Conservation (phyloP, 92 coral and sea anemone species). For the Porites evermanni region DNA sequence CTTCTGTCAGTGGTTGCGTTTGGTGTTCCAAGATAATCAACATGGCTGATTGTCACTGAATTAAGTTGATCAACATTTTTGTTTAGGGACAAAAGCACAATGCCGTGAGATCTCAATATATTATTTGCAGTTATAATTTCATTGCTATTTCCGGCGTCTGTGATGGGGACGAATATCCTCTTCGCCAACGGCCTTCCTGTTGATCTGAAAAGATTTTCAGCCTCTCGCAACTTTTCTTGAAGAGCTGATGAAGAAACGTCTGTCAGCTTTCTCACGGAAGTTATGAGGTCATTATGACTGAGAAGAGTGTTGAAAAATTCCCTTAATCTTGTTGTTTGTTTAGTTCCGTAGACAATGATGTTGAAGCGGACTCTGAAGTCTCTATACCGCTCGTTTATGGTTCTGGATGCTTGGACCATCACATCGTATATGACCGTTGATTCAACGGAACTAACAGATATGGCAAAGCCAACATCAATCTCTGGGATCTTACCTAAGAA, state of each 20-base stretch:
- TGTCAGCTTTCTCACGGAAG: slow-evolving; percentile 34
- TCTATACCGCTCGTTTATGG: slow-evolving; percentile 67
- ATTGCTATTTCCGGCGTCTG: slow-evolving; percentile 56
- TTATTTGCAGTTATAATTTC: slow-evolving; percentile 10
- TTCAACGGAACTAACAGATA: slow-evolving; percentile 61
- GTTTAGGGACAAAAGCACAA: slow-evolving; percentile 21
- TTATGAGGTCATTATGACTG: slow-evolving; percentile 32
- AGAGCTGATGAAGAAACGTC: slow-evolving; percentile 45
- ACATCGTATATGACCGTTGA: slow-evolving; percentile 55
- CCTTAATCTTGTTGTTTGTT: slow-evolving; percentile 27
- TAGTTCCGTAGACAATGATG: slow-evolving; percentile 67
- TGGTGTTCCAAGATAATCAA: slow-evolving; percentile 35
- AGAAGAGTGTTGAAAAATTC: slow-evolving; percentile 28
- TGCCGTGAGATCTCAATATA: slow-evolving; percentile 13
- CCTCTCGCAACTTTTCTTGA: slow-evolving; percentile 38
- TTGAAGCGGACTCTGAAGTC: slow-evolving; percentile 64
- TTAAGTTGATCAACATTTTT: background rate
- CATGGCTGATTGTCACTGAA: slow-evolving; percentile 26
- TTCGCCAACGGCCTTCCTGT: slow-evolving; percentile 69
- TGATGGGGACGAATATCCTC: slow-evolving; percentile 75
- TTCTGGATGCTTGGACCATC: slow-evolving; percentile 50
- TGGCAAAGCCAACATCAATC: slow-evolving; percentile 79
- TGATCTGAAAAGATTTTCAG: slow-evolving; percentile 50
- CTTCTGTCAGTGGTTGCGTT: slow-evolving; percentile 44
- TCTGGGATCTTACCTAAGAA: slow-evolving; percentile 45